phyloP scores from a whole-genome alignment of 2,888 invertebrate genomes.

The Pristionchus japonicus region DNA sequence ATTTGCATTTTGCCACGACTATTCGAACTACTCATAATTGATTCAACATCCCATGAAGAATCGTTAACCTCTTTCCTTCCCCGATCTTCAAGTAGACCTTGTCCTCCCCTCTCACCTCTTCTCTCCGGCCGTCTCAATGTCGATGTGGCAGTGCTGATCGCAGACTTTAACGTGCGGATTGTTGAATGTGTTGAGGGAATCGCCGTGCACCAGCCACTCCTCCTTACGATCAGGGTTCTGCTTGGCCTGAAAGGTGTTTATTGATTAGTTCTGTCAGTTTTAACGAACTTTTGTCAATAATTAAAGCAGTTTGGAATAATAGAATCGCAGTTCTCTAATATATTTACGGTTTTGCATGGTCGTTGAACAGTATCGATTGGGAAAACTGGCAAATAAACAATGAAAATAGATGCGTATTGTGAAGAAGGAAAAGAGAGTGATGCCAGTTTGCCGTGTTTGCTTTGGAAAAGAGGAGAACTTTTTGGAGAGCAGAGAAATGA shows the following conservation, averaged over 20 bases:
- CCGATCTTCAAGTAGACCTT: too few relatives aligned
- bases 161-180: neutral
- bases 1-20: too few relatives aligned
- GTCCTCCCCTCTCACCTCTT: neutral
- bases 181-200: neutral
- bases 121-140: neutral
- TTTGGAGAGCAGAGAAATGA: neutral
- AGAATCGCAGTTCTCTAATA: too few relatives aligned
- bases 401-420: neutral
- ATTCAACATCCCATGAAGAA: too few relatives aligned
- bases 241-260: neutral
- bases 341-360: neutral
- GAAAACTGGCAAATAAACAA: neutral
- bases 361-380: neutral
- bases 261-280: neutral
- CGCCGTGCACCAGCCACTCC: neutral
- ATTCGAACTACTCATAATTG: too few relatives aligned
- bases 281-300: neutral
- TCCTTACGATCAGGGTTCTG: neutral
- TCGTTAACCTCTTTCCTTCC: too few relatives aligned
- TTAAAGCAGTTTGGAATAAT: too few relatives aligned
- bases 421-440: neutral
- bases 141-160: constrained; percentile 25
- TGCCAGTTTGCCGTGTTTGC: constrained; percentile 7
- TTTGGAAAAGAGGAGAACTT: neutral